A percentile compares a stretch with the other conserved stretches of the same genome.
phyloP scores from a whole-genome alignment of 2,113 vertebrate genomes.

The Tachysurus fulvidraco region DNA sequence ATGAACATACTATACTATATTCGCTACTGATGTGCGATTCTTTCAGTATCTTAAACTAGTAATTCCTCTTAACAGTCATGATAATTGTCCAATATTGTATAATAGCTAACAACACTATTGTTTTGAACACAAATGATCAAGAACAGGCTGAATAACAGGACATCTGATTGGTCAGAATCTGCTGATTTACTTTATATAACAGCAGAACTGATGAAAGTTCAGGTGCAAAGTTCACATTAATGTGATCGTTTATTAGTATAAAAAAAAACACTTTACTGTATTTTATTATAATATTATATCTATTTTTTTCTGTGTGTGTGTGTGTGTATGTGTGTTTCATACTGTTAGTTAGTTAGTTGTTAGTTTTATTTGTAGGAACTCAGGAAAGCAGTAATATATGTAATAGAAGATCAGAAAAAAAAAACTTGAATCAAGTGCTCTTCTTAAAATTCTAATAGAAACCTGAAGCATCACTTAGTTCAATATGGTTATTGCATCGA shows the following conservation, averaged over 20 bases:
- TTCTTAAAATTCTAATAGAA: no score
- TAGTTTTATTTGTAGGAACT: no score
- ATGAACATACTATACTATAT: background rate
- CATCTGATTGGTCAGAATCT: background rate
- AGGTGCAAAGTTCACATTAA: background rate
- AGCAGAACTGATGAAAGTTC: background rate
- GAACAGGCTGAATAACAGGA: background rate
- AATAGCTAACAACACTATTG: background rate
- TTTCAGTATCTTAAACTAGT: background rate
- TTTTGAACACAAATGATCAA: background rate
- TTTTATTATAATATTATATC: no score
- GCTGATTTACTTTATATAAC: background rate
- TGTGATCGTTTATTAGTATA: background rate
- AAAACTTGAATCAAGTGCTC: no score
- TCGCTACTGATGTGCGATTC: no score
- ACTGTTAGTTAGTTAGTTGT: no score
- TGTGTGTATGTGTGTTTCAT: no score
- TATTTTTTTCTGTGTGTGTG: no score
- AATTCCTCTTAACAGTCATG: background rate
- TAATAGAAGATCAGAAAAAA: no score
- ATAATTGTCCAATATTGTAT: background rate
- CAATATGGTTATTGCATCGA: background rate
- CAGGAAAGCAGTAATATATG: no score
- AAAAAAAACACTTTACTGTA: no score
- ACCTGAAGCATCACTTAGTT: background rate